phyloP scores from a whole-genome alignment of 2,797 vertebrate species.

The Rhinella marina region DNA sequence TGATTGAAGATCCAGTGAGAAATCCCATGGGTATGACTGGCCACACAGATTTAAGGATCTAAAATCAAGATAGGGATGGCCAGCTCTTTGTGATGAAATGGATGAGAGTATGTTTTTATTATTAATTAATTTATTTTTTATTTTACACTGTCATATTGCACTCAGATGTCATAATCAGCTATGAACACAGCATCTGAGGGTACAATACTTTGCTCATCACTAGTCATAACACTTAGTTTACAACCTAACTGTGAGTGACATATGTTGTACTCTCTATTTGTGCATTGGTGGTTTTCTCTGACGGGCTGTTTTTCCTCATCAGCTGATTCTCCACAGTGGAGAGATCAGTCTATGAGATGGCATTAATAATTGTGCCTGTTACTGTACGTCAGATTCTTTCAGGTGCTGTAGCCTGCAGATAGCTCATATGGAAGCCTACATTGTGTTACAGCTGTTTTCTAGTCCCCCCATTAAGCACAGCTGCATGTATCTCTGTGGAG shows the following conservation, averaged over 20 bases:
- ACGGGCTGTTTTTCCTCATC: neutral
- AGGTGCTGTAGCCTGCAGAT: conserved; percentile 25
- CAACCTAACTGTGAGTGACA: neutral
- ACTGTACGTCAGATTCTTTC: neutral
- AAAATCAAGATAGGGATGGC: too few relatives aligned
- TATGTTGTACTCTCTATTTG: neutral
- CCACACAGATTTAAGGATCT: too few relatives aligned
- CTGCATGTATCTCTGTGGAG: conserved; percentile 31
- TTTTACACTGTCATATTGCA: too few relatives aligned
- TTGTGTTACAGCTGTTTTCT: conserved; percentile 38
- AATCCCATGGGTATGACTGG: too few relatives aligned
- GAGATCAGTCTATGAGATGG: neutral
- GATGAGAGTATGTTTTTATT: too few relatives aligned
- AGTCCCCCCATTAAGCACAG: conserved; percentile 17
- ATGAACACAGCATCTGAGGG: too few relatives aligned
- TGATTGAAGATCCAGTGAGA: too few relatives aligned
- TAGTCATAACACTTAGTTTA: neutral
- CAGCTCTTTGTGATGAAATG: too few relatives aligned
- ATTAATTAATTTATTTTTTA: too few relatives aligned
- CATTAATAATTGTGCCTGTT: neutral
- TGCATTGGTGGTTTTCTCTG: neutral
- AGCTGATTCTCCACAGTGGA: neutral
- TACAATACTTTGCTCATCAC: too few relatives aligned
- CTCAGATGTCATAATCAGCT: too few relatives aligned
- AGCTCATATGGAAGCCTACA: conserved; percentile 28